These are phyloP conservation scores for Hydrozoanthus gracilis DNA, from an alignment of 92 coral and sea anemone genomes.

Conservation along the genomic window DNA sequence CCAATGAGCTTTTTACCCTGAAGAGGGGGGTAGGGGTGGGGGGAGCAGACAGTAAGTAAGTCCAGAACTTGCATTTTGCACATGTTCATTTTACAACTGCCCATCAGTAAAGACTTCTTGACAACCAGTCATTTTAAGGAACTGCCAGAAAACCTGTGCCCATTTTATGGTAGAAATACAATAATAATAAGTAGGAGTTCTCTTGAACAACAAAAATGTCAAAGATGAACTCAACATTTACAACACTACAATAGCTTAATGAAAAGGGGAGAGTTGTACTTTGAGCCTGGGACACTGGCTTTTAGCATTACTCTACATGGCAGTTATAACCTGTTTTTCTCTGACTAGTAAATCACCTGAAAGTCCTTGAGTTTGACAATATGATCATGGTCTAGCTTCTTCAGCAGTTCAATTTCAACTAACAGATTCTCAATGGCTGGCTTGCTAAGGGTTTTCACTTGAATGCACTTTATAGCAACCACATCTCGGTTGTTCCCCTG, in stretches of 20 bases:
- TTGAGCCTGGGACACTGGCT: no score
- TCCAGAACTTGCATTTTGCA: no score
- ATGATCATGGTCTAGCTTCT: constrained; percentile 88
- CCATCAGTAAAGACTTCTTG: no score
- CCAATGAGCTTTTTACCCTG: no score
- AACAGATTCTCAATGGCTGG: constrained; percentile 91
- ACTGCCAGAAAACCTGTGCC: no score
- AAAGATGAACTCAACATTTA: not conserved
- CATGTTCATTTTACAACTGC: no score
- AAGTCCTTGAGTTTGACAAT: constrained; percentile 95
- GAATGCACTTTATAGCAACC: constrained; percentile 96
- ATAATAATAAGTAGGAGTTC: not conserved
- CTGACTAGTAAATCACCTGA: constrained; percentile 62
- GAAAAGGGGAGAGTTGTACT: no score
- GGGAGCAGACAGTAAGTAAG: no score
- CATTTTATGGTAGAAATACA: no score
- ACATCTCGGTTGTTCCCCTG: constrained; percentile 96
- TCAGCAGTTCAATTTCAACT: constrained; percentile 90
- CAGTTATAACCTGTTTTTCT: not conserved
- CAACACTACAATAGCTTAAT: no score
- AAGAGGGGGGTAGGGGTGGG: no score
- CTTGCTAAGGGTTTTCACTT: constrained; percentile 78
- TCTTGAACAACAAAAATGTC: not conserved
- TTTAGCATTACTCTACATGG: not conserved
- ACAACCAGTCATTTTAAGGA: no score